Percentiles rank a stretch among this genome's conserved stretches.
phyloP scores from a whole-genome alignment of 2,797 vertebrate species.

The Hypotaenidia philippensis region DNA sequence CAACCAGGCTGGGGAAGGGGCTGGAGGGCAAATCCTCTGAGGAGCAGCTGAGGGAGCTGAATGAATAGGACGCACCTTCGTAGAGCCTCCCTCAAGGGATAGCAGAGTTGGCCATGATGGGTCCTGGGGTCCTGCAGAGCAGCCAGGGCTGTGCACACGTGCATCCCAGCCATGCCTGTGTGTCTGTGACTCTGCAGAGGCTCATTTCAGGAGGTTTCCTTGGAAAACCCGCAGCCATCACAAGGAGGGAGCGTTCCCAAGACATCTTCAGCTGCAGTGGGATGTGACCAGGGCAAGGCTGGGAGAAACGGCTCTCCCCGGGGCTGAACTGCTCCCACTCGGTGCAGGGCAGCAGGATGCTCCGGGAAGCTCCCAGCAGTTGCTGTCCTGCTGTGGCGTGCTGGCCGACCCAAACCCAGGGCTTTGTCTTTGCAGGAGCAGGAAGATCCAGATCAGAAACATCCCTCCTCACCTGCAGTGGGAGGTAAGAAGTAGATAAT shows the following conservation, averaged over 20 bases:
- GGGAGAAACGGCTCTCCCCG: background rate
- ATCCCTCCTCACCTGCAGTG: constrained; percentile 96
- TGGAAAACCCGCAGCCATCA: background rate
- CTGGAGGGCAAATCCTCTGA: no score
- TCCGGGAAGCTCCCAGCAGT: background rate
- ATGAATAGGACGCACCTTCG: background rate
- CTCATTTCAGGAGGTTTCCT: constrained; percentile 31
- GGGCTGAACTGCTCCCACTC: background rate
- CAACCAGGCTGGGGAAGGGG: no score
- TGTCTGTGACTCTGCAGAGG: background rate
- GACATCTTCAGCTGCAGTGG: background rate
- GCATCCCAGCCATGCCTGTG: background rate
- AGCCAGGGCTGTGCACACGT: rapidly evolving
- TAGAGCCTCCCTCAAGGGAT: background rate
- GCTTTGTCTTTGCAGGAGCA: constrained; percentile 89
- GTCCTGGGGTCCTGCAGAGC: rapidly evolving
- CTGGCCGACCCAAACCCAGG: background rate
- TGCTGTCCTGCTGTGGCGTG: rapidly evolving
- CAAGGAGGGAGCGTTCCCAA: background rate
- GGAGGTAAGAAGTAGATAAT: constrained; percentile 87
- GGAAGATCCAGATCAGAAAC: constrained; percentile 97
- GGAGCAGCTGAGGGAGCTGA: no score
- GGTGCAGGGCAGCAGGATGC: rapidly evolving
- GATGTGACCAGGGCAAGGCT: background rate
- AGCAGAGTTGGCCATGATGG: rapidly evolving